Conservation (phyloP, 1,140 invertebrate genomes). For the Drosophila subpulchrella region DNA sequence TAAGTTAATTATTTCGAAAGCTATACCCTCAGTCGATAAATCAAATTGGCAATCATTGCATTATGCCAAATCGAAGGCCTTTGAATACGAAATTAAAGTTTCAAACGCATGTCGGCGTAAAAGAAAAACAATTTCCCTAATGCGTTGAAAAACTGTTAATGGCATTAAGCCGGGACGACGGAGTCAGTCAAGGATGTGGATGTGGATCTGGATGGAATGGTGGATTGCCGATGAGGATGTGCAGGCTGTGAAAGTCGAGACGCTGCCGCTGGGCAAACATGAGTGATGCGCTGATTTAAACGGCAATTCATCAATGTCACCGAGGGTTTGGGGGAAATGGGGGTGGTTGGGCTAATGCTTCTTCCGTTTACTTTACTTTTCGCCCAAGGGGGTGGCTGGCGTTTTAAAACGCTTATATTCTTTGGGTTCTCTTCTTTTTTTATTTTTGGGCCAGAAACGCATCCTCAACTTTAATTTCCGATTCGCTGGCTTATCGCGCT, state of each 20-base stretch:
- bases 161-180: conserved; percentile 66
- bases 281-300: conserved; percentile 84
- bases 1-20: conserved; percentile 60
- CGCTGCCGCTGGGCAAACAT: conserved; percentile 73
- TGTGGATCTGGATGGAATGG: conserved; percentile 16
- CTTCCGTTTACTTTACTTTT: conserved; percentile 43
- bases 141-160: conserved; percentile 74
- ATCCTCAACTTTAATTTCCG: conserved; percentile 80
- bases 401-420: conserved; percentile 57
- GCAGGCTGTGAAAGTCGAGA: conserved; percentile 57
- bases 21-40: conserved; percentile 47
- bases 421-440: background rate
- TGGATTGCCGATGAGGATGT: conserved; percentile 7
- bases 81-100: conserved; percentile 69
- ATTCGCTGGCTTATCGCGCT: conserved; percentile 76
- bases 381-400: conserved; percentile 25
- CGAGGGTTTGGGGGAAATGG: conserved; percentile 7
- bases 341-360: conserved; percentile 53
- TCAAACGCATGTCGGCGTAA: conserved; percentile 27
- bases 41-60: conserved; percentile 71
- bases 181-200: conserved; percentile 57
- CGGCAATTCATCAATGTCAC: conserved; percentile 83
- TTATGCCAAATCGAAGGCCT: conserved; percentile 55
- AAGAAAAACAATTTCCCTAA: conserved; percentile 77
- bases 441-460: conserved; percentile 12